phyloP scores from a whole-genome alignment of 2,113 vertebrate species.

The Azemiops feae region DNA sequence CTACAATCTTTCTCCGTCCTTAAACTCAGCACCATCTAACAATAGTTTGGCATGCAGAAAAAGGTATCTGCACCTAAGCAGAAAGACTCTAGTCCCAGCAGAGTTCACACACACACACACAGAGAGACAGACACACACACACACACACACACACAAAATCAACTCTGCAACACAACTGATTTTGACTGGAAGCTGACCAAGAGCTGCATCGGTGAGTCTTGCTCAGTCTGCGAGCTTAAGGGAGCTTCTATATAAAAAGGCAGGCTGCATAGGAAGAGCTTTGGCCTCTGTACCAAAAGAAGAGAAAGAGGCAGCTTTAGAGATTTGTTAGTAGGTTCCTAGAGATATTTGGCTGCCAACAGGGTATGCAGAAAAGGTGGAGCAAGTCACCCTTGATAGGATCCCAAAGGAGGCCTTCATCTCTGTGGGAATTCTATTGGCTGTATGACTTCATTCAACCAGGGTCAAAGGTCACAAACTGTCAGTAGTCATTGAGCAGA shows the following conservation, averaged over 20 bases:
- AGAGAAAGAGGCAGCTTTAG: not conserved
- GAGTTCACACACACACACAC: no score
- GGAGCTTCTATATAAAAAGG: not conserved
- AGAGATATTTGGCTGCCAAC: not conserved
- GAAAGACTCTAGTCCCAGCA: not conserved
- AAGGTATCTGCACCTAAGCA: not conserved
- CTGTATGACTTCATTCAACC: not conserved
- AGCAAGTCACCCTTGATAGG: not conserved
- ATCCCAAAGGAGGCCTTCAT: not conserved
- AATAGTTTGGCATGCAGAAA: not conserved
- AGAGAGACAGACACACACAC: no score
- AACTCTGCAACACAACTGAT: not conserved
- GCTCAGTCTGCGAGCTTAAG: not conserved
- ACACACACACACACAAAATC: no score
- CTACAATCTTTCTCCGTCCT: no score
- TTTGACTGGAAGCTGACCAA: not conserved
- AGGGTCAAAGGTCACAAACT: not conserved
- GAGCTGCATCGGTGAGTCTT: not conserved
- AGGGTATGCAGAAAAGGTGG: not conserved
- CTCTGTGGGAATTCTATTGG: not conserved
- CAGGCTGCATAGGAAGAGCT: not conserved
- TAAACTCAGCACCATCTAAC: not conserved
- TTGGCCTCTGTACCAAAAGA: not conserved
- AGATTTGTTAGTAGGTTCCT: not conserved
- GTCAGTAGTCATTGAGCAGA: not conserved